These are phyloP conservation scores for Rhizomys pruinosus DNA, from an alignment of 2,113 vertebrate species.

Conservation along the genomic window DNA sequence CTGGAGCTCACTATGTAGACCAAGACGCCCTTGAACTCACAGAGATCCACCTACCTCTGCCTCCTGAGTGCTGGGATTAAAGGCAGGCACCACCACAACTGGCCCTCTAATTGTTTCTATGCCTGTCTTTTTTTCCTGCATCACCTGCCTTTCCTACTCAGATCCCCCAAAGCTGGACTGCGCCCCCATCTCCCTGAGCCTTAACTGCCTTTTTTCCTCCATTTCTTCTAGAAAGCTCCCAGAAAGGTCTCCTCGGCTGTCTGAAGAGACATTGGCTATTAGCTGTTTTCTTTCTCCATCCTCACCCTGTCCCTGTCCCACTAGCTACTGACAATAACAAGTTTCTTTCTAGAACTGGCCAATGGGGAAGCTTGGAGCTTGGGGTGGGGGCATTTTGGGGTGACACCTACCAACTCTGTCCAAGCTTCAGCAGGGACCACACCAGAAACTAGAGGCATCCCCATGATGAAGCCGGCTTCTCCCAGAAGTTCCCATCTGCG, in stretches of 20 bases:
- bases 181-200: neutral
- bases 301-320: too few relatives aligned
- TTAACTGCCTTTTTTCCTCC: neutral
- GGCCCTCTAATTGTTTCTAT: too few relatives aligned
- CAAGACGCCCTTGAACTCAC: too few relatives aligned
- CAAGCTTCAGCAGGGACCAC: neutral
- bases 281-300: neutral
- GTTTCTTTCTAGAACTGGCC: neutral
- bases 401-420: neutral
- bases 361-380: neutral
- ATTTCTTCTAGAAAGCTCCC: neutral
- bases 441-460: neutral
- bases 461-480: neutral
- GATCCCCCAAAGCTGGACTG: too few relatives aligned
- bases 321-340: neutral
- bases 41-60: too few relatives aligned
- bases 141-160: too few relatives aligned
- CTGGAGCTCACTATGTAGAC: too few relatives aligned
- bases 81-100: too few relatives aligned
- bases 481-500: neutral
- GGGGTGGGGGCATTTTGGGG: neutral
- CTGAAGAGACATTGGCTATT: neutral
- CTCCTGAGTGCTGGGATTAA: too few relatives aligned
- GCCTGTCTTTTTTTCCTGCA: too few relatives aligned
- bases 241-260: neutral